Percentiles rank a stretch among this genome's conserved stretches.
Evolutionary conservation across 2,797 vertebrate genomes (phyloP).

Genomic region (Propithecus deckenii): DNA sequence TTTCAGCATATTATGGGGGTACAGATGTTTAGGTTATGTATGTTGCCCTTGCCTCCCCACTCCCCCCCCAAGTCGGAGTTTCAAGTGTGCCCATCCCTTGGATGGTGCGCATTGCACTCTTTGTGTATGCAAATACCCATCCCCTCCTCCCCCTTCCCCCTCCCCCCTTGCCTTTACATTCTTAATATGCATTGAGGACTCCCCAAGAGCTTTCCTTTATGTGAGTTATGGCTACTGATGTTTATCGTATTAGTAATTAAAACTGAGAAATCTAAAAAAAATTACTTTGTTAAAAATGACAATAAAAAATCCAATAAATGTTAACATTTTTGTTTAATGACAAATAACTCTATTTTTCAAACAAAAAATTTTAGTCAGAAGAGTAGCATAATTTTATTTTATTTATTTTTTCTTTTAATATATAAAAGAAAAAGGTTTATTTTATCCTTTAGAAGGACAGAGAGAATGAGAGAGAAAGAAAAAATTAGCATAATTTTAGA

Average conservation of each 20-base stretch:
- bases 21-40: too few species aligned
- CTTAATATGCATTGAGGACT: not conserved
- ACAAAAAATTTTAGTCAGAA: not conserved
- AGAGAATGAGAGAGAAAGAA: too few species aligned
- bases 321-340: not conserved
- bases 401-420: too few species aligned
- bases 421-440: too few species aligned
- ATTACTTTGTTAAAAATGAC: not conserved
- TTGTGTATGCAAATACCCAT: too few species aligned
- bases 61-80: too few species aligned
- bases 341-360: not conserved
- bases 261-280: conserved; percentile 35
- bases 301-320: not conserved
- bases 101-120: too few species aligned
- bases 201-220: not conserved
- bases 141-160: too few species aligned
- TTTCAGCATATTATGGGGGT: too few species aligned
- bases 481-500: not conserved
- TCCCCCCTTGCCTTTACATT: not conserved
- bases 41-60: too few species aligned
- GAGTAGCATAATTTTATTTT: not conserved
- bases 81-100: too few species aligned
- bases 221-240: not conserved
- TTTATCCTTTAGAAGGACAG: too few species aligned
- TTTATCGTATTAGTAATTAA: not conserved